Evolutionary conservation across 2,113 vertebrate genomes (phyloP), one percentile per base, ranked within the genome.

Genomic region (Forbesichthys agassizii): DNA sequence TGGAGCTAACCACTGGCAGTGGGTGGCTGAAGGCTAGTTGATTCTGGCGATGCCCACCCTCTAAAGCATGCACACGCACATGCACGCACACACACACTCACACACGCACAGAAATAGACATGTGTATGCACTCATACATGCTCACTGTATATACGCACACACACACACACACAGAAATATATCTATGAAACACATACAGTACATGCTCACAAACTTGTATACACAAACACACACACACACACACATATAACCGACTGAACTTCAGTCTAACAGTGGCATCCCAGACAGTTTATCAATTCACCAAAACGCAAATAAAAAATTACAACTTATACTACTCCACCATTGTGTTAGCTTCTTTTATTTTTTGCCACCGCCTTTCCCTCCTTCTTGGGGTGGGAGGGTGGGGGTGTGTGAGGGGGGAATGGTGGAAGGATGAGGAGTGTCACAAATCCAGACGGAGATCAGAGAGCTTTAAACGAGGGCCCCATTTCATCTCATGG

Each of bases 401-500:
- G 36, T 5, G 5, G 5, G 36, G 36, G 36, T 8, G 36, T 5
- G 36, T 5, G 36, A 5, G 36, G 36, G 36, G 36, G 36, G 36
- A 8, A 8, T 5, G 36, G 36, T 5, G 36, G 36, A 8, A 8
- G 36, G 36, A 42, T 8, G 59, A 72, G 67, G 48, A 70, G 68
- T 63, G 64, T 85, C 69, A 78, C 82, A 85, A 78, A 88, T 82
- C 80, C 72, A 78, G 76, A 42, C 76, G 66, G 73, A 86, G 86
- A 90, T 84, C 84, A 85, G 78, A 86, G 87, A 73, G 54, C 79
- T 75, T 78, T 77, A 66, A 67, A 75, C 82, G 74, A 78, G 84
- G 81, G 79, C 84, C 74, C 75, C 81, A 75, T 86, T 84, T 83
- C 79, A 84, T 74, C 65, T 83, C 78, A 81, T 86, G 87, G 84